Conservation (phyloP, 1,140 invertebrate genomes). For the Drosophila sechellia region DNA sequence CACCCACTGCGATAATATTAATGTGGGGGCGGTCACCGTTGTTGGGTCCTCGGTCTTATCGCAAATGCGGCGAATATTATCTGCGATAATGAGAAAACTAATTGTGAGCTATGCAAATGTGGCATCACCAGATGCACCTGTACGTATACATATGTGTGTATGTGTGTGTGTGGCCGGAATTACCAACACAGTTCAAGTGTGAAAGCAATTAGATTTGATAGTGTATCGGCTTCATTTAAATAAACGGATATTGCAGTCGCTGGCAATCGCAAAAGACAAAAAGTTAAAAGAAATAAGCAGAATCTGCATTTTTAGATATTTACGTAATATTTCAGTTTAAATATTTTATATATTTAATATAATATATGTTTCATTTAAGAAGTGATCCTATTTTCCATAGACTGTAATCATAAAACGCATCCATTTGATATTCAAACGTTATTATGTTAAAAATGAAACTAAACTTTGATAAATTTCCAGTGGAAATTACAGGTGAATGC, state of each 20-base stretch:
- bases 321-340: no score
- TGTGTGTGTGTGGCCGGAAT: conserved; percentile 24
- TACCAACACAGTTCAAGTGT: conserved; percentile 53
- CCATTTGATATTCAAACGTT: no score
- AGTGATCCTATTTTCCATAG: no score
- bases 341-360: no score
- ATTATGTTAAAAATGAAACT: no score
- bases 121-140: conserved; percentile 41
- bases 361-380: no score
- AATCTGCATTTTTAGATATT: neutral
- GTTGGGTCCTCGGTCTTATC: conserved; percentile 62
- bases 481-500: no score
- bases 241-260: conserved; percentile 70
- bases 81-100: conserved; percentile 79
- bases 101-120: conserved; percentile 79
- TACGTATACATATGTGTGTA: conserved; percentile 7
- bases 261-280: conserved; percentile 22
- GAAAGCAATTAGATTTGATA: conserved; percentile 76
- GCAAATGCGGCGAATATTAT: conserved; percentile 79
- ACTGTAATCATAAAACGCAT: no score
- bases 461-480: no score
- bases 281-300: neutral
- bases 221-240: conserved; percentile 72
- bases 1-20: conserved; percentile 49
- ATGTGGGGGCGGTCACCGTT: conserved; percentile 50